Percentiles rank a stretch among this genome's conserved stretches.
Evolutionary conservation across 2,888 invertebrate species (phyloP).

Genomic region (Hemaris fuciformis): DNA sequence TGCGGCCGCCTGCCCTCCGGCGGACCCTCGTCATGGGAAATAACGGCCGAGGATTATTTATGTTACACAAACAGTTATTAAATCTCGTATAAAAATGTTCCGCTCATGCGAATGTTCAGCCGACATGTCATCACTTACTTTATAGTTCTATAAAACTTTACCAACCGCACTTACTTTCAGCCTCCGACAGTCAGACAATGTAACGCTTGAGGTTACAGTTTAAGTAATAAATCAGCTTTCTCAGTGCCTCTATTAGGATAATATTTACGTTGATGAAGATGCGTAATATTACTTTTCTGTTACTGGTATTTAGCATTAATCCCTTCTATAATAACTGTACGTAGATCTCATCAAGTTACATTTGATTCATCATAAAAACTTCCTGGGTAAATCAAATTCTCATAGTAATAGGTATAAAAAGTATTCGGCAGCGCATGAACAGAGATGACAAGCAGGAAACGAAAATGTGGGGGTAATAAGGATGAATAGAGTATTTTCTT

Average conservation of each 20-base stretch:
- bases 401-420: background rate
- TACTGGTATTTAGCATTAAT: background rate
- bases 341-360: background rate
- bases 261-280: no score
- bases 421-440: background rate
- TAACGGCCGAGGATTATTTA: constrained; percentile 4
- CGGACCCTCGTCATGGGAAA: constrained; percentile 5
- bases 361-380: background rate
- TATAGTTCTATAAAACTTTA: background rate
- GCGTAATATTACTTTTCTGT: background rate
- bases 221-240: no score
- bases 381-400: background rate
- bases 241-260: no score
- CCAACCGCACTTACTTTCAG: no score
- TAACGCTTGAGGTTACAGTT: no score
- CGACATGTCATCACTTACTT: background rate
- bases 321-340: background rate
- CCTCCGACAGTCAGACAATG: no score
- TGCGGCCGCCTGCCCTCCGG: background rate
- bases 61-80: constrained; percentile 9
- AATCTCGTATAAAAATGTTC: constrained; percentile 1
- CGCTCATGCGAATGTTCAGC: background rate
- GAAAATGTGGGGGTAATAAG: background rate
- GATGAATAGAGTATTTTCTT: background rate
- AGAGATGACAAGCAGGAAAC: background rate